Percentiles rank a stretch among this genome's conserved stretches.
Evolutionary conservation across 2,113 vertebrate genomes (phyloP).

Genomic region (Nanger granti): DNA sequence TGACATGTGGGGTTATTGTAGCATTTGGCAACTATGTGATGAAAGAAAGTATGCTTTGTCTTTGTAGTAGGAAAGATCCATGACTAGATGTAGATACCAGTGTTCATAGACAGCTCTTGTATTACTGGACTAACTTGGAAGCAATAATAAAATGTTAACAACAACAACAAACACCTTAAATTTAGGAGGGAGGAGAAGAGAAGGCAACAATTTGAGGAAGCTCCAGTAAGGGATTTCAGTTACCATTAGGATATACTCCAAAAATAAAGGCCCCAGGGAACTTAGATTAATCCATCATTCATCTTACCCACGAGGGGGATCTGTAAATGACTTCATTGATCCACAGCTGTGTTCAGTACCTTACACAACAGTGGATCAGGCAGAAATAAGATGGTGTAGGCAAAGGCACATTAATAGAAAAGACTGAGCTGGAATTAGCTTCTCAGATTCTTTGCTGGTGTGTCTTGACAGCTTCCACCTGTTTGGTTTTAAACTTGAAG

Average conservation of each 20-base stretch:
- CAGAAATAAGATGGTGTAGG: slow-evolving; percentile 42
- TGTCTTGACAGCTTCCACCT: slow-evolving; percentile 31
- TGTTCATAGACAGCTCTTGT: not conserved
- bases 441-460: slow-evolving; percentile 18
- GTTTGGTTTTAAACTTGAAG: slow-evolving; percentile 44
- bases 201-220: not conserved
- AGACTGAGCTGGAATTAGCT: slow-evolving; percentile 26
- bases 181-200: not conserved
- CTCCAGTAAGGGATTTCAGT: not conserved
- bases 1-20: slow-evolving; percentile 23
- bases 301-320: slow-evolving; percentile 28
- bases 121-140: not conserved
- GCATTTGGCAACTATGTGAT: not conserved
- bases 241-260: not conserved
- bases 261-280: slow-evolving; percentile 18
- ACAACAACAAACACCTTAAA: not conserved
- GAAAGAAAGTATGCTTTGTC: not conserved
- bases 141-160: not conserved
- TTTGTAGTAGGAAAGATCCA: not conserved
- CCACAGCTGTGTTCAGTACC: slow-evolving; percentile 48
- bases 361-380: slow-evolving; percentile 31
- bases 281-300: slow-evolving; percentile 48
- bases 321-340: slow-evolving; percentile 55
- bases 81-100: not conserved
- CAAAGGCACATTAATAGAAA: slow-evolving; percentile 13